Conservation (phyloP, 2,888 invertebrate species). For the Ganaspis brasiliensis region DNA sequence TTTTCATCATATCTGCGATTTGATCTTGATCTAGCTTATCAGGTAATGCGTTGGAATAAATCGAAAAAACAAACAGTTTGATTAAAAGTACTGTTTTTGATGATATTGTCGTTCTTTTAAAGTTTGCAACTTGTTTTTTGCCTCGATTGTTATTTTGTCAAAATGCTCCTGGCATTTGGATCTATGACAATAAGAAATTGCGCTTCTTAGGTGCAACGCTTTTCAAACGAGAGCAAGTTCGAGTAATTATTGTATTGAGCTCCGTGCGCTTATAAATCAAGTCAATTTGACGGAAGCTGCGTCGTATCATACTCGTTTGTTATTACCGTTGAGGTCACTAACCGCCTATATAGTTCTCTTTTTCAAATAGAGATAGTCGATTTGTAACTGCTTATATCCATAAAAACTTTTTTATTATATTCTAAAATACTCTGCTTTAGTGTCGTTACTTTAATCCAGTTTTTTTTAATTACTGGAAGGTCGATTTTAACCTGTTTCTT, state of each 20-base stretch:
- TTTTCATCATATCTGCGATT: not conserved
- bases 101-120: not conserved
- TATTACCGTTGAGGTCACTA: slow-evolving; percentile 68
- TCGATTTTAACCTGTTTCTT: too few species aligned
- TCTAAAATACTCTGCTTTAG: not conserved
- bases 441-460: not conserved
- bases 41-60: not conserved
- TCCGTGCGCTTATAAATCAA: slow-evolving; percentile 57
- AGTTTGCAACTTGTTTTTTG: slow-evolving; percentile 10
- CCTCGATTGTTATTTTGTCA: not conserved
- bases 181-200: not conserved
- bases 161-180: not conserved
- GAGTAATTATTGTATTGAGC: slow-evolving; percentile 37
- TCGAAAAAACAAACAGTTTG: not conserved
- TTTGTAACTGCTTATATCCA: slow-evolving; percentile 20
- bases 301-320: slow-evolving; percentile 49
- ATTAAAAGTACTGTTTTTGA: not conserved
- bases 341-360: slow-evolving; percentile 60
- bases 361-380: slow-evolving; percentile 47
- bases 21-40: not conserved
- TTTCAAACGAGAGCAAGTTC: slow-evolving; percentile 20
- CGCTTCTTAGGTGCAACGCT: not conserved
- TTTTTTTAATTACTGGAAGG: too few species aligned
- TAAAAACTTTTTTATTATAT: not conserved
- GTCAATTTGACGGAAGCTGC: slow-evolving; percentile 60